These are phyloP conservation scores for Podarcis lilfordi DNA, from an alignment of 2,797 vertebrate species.

Conservation along the genomic window DNA sequence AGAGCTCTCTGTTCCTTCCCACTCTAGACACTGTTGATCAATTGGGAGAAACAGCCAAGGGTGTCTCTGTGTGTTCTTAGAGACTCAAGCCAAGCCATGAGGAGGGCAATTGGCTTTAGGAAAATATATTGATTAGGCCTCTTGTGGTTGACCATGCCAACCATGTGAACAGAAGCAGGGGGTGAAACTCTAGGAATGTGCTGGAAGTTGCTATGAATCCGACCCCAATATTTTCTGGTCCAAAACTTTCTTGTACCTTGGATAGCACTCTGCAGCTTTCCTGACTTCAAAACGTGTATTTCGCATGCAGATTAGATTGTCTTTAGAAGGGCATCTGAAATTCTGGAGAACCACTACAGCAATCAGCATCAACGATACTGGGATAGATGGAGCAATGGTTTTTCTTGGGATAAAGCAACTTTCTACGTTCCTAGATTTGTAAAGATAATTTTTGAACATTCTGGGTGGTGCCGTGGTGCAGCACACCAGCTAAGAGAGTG, in stretches of 20 bases:
- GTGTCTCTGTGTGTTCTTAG: not conserved
- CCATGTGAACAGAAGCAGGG: not conserved
- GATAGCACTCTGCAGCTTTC: not conserved
- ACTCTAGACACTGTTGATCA: not conserved
- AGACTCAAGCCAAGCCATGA: not conserved
- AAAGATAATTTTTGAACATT: no score
- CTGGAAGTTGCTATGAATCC: not conserved
- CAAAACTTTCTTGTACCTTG: not conserved
- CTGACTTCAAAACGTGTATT: not conserved
- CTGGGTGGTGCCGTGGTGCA: no score
- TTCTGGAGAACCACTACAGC: not conserved
- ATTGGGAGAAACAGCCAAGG: not conserved
- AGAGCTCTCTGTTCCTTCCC: not conserved
- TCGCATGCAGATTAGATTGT: not conserved
- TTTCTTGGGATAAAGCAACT: no score
- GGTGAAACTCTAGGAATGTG: not conserved
- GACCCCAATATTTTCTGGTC: not conserved
- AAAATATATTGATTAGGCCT: not conserved
- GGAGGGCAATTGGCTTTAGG: not conserved
- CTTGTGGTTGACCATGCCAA: not conserved
- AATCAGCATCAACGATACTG: not conserved
- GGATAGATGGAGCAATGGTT: no score
- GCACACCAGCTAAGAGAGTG: no score
- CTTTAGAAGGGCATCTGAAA: not conserved
- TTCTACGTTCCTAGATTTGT: no score